Percentiles rank a stretch among this genome's conserved stretches.
Conservation (phyloP, 2,888 invertebrate species). For the Panopea generosa region DNA sequence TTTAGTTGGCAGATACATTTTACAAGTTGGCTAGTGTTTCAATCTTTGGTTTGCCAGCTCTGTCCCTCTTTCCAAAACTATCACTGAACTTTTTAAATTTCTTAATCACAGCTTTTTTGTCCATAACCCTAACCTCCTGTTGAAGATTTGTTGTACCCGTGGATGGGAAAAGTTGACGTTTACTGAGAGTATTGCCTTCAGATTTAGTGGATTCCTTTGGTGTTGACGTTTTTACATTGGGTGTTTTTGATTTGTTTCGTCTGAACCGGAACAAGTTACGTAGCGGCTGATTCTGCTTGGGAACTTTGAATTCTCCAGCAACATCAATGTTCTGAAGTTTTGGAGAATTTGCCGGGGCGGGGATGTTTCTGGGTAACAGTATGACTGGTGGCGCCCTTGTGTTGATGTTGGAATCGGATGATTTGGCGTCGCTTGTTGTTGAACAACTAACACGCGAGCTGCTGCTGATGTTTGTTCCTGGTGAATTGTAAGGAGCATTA, state of each 20-base stretch:
- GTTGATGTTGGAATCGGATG: slow-evolving; percentile 65
- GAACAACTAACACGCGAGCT: slow-evolving; percentile 62
- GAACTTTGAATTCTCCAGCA: slow-evolving; percentile 65
- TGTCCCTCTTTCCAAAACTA: slow-evolving; percentile 73
- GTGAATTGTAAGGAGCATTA: slow-evolving; percentile 78
- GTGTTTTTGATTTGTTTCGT: slow-evolving; percentile 64
- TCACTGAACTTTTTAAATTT: slow-evolving; percentile 78
- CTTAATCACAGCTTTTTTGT: slow-evolving; percentile 78
- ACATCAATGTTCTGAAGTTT: slow-evolving; percentile 55
- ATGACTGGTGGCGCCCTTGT: slow-evolving; percentile 60
- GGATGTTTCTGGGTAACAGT: slow-evolving; percentile 54
- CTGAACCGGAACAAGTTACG: slow-evolving; percentile 66
- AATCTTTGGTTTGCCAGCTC: slow-evolving; percentile 68
- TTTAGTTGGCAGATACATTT: background rate
- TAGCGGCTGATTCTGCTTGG: slow-evolving; percentile 64
- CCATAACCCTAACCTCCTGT: slow-evolving; percentile 68
- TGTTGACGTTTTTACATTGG: slow-evolving; percentile 66
- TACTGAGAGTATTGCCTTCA: slow-evolving; percentile 63
- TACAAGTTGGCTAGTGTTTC: slow-evolving; percentile 78
- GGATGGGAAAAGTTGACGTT: slow-evolving; percentile 70
- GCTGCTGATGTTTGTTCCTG: slow-evolving; percentile 62
- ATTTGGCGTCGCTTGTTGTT: slow-evolving; percentile 67
- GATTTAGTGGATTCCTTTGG: slow-evolving; percentile 59
- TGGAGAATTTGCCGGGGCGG: slow-evolving; percentile 40
- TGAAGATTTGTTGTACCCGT: slow-evolving; percentile 54